Conservation (phyloP, 1,140 invertebrate genomes). For the Conopomorpha cramerella region DNA sequence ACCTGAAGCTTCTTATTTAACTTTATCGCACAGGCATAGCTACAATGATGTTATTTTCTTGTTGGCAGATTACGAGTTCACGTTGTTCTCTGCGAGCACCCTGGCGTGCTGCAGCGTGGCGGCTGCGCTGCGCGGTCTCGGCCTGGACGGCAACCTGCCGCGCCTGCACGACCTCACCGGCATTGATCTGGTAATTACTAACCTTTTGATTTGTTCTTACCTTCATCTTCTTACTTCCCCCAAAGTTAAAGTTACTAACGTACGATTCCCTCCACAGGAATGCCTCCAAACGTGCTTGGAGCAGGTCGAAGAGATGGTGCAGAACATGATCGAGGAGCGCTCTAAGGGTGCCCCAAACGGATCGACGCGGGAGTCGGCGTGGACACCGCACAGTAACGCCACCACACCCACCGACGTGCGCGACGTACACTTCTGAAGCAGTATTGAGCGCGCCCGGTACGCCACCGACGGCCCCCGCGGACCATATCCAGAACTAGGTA, state of each 20-base stretch:
- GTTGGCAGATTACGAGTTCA: constrained; percentile 86
- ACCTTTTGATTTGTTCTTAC: too few relatives aligned
- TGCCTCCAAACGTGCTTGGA: constrained; percentile 73
- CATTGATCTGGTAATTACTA: constrained; percentile 74
- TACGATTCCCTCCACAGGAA: too few relatives aligned
- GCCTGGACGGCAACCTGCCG: constrained; percentile 69
- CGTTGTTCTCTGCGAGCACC: constrained; percentile 83
- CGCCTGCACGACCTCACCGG: constrained; percentile 73
- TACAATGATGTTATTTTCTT: constrained; percentile 18
- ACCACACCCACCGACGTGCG: constrained; percentile 81
- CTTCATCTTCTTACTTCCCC: too few relatives aligned
- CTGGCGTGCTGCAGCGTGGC: constrained; percentile 85
- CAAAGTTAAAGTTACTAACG: too few relatives aligned
- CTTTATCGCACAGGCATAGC: not conserved
- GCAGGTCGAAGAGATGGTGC: constrained; percentile 75
- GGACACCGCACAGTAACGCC: constrained; percentile 73
- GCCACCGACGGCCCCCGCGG: not conserved
- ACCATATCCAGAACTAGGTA: too few relatives aligned
- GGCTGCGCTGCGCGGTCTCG: constrained; percentile 76
- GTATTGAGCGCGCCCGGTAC: constrained; percentile 8
- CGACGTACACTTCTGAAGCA: constrained; percentile 70
- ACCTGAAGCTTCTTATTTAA: not conserved
- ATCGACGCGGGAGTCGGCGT: constrained; percentile 58
- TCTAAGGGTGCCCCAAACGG: constrained; percentile 41
- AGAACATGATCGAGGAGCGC: constrained; percentile 53